Conservation (phyloP, 2,113 vertebrate genomes). For the Trogon surrucura region DNA sequence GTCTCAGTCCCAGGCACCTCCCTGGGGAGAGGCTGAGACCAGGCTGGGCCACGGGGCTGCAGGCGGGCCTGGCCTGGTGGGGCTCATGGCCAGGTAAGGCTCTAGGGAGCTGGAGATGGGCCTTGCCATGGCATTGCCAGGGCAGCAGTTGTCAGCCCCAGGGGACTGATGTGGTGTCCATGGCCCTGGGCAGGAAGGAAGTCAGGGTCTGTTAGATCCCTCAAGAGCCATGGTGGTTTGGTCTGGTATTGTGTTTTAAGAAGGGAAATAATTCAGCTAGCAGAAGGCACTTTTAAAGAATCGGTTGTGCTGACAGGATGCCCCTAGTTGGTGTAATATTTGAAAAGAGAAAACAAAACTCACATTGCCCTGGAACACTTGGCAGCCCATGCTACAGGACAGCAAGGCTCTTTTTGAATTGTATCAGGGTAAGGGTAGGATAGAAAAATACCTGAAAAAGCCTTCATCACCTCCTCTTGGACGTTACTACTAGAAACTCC, state of each 20-base stretch:
- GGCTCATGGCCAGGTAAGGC: background rate
- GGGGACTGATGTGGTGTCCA: rapidly evolving
- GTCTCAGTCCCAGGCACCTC: background rate
- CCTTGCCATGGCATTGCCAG: background rate
- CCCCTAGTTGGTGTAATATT: background rate
- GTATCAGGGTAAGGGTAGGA: background rate
- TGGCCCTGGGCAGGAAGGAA: background rate
- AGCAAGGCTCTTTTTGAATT: background rate
- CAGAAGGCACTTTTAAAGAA: background rate
- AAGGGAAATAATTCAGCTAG: background rate
- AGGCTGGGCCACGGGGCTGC: background rate
- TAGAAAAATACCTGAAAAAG: background rate
- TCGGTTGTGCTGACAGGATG: background rate
- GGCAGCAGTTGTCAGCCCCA: background rate
- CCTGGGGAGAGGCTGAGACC: background rate
- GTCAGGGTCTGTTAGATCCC: background rate
- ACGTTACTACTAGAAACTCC: background rate
- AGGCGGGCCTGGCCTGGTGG: too few relatives aligned
- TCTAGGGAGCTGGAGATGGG: background rate
- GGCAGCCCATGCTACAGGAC: background rate
- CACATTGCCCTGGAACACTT: background rate
- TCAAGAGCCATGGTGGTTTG: background rate
- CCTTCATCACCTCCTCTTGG: background rate
- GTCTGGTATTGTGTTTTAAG: background rate
- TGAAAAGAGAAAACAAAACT: background rate